Evolutionary conservation across 2,888 invertebrate genomes (phyloP).

Genomic region (Baronia brevicornis): DNA sequence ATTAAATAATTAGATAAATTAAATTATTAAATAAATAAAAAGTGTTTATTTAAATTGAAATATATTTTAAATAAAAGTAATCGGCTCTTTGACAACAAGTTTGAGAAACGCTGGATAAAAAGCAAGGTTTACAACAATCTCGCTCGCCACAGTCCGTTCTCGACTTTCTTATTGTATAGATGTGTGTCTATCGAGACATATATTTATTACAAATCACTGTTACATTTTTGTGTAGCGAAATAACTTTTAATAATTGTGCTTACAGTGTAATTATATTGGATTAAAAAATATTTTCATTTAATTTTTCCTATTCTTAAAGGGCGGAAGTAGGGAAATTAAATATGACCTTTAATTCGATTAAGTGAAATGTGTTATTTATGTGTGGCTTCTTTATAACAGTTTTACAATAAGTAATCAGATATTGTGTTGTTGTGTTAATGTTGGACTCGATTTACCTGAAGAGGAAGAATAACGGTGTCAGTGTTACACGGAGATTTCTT

Average conservation of each 20-base stretch:
- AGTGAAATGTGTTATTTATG: conserved; percentile 30
- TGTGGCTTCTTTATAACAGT: conserved; percentile 38
- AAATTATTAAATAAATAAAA: too few species aligned
- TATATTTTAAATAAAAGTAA: conserved; percentile 5
- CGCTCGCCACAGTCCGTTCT: conserved; percentile 41
- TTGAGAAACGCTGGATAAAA: conserved; percentile 43
- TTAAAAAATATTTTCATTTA: conserved; percentile 6
- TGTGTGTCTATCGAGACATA: conserved; percentile 23
- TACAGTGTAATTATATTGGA: conserved; percentile 12
- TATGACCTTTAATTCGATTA: conserved; percentile 40
- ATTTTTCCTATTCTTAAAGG: conserved; percentile 13
- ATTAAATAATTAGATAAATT: too few species aligned
- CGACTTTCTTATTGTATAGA: conserved; percentile 34
- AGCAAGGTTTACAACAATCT: conserved; percentile 43
- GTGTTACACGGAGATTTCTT: conserved; percentile 5
- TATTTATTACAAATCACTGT: too few species aligned
- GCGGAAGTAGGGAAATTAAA: conserved; percentile 23
- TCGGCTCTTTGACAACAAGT: conserved; percentile 28
- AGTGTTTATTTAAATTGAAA: too few species aligned
- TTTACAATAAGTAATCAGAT: conserved; percentile 11
- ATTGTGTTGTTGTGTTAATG: conserved; percentile 7
- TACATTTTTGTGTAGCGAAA: too few species aligned
- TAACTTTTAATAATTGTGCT: too few species aligned
- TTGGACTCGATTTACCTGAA: conserved; percentile 4
- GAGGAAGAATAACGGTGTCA: conserved; percentile 11